phyloP scores from a whole-genome alignment of 2,888 invertebrate genomes.

The Drosophila barbarae region DNA sequence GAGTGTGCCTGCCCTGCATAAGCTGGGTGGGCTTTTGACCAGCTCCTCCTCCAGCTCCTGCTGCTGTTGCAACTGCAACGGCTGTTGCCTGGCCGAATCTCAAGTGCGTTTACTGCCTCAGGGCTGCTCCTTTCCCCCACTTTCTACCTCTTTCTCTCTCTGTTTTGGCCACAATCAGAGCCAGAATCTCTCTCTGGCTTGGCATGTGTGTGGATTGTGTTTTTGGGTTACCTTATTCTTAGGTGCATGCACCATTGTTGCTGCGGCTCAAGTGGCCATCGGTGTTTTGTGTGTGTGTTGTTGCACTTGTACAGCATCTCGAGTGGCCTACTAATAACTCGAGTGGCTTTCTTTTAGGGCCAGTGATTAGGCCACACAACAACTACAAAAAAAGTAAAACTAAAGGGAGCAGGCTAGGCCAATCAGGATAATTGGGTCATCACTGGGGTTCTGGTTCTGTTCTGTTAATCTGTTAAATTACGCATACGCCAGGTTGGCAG shows the following conservation, averaged over 20 bases:
- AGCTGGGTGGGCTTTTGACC: constrained; percentile 52
- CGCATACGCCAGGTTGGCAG: constrained; percentile 21
- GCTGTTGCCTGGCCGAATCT: constrained; percentile 48
- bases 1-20: constrained; percentile 42
- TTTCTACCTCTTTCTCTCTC: constrained; percentile 1
- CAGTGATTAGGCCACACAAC: constrained; percentile 48
- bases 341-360: constrained; percentile 46
- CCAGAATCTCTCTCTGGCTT: constrained; percentile 11
- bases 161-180: constrained; percentile 27
- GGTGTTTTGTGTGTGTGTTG: constrained; percentile 37
- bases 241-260: constrained; percentile 53
- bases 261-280: constrained; percentile 51
- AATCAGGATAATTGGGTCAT: constrained; percentile 56
- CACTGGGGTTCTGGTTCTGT: constrained; percentile 14
- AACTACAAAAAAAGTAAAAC: neutral
- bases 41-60: neutral
- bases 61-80: neutral
- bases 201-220: constrained; percentile 11
- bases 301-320: constrained; percentile 70
- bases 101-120: constrained; percentile 69
- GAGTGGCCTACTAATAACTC: constrained; percentile 71
- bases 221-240: constrained; percentile 73
- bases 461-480: constrained; percentile 1
- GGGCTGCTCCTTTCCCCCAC: constrained; percentile 32
- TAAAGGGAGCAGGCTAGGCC: constrained; percentile 6